Evolutionary conservation across 2,888 invertebrate species (phyloP), one percentile per base, ranked within the genome.

Genomic region (Tetrapedia diversipes): DNA sequence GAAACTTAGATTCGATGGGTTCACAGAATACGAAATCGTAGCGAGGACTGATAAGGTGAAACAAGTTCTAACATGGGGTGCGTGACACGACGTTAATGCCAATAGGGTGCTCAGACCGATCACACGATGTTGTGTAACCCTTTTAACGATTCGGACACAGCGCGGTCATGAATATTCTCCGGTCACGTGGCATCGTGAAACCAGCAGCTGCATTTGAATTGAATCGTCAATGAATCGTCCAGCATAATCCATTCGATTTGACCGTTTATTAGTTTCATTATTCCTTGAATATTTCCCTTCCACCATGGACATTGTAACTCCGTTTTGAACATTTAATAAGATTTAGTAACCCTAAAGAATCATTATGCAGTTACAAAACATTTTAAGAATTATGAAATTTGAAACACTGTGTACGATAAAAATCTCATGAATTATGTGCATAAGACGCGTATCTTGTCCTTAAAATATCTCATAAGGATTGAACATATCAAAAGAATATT

Each of bases 1-100:
- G 47, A 47, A 41, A 70, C 56, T 37, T 10, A n/a, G 8, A 19
- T 43, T 32, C 10, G 2, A 22, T 34, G 27, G 32, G 53, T 41
- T 59, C 43, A 54, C 53, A 16, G 74, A 73, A 65, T 72, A 75
- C 57, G 64, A 37, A 73, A 72, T 75, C 39, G 22, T 37, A 24
- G 53, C 41, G 53, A 51, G 19, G 34, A 39, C 39, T 63, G 68
- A 61, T 73, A 61, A 73, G 59, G 65, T 41, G 47, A 32, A 67
- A 75, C 59, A 75, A 75, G 53, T 75, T 75, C 54, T 54, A 75
- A 75, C 53, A 34, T 49, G 45, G n/a, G n/a, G 22, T 34, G 76
- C 77, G 68, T 64, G 76, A 64, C 76, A 64, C 41, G 56, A 34
- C 32, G 68, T 1, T 54, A 64, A 68, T 75, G 47, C 29, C 77